phyloP scores from a whole-genome alignment of 2,113 vertebrate species.

The Casuarius casuarius region DNA sequence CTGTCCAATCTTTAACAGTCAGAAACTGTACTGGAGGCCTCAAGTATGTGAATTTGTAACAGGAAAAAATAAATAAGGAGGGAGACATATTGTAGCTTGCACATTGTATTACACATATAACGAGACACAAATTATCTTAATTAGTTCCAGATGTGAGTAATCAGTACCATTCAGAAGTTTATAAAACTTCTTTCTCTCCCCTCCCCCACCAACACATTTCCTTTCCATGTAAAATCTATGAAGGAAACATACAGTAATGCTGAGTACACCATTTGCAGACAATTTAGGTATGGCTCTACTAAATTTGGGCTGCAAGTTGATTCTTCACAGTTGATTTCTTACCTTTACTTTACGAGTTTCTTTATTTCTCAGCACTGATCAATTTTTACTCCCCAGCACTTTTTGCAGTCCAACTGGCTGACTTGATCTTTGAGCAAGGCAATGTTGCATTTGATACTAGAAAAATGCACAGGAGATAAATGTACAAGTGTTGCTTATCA shows the following conservation, averaged over 20 bases:
- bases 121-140: background rate
- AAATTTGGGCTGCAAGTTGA: background rate
- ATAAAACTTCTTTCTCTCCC: background rate
- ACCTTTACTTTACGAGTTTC: slow-evolving; percentile 1
- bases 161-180: background rate
- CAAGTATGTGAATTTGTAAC: background rate
- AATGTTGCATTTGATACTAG: slow-evolving; percentile 41
- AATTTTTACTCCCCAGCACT: background rate
- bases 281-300: background rate
- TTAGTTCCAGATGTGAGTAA: background rate
- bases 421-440: background rate
- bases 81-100: background rate
- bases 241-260: background rate
- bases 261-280: background rate
- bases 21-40: background rate
- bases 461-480: background rate
- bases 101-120: background rate
- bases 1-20: background rate
- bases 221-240: background rate
- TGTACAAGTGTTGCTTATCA: background rate
- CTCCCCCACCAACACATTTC: background rate
- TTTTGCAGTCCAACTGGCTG: background rate
- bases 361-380: background rate
- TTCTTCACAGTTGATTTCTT: background rate
- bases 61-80: background rate